Evolutionary conservation across 1,140 invertebrate species (phyloP).

Genomic region (Drosophila arawakana): DNA sequence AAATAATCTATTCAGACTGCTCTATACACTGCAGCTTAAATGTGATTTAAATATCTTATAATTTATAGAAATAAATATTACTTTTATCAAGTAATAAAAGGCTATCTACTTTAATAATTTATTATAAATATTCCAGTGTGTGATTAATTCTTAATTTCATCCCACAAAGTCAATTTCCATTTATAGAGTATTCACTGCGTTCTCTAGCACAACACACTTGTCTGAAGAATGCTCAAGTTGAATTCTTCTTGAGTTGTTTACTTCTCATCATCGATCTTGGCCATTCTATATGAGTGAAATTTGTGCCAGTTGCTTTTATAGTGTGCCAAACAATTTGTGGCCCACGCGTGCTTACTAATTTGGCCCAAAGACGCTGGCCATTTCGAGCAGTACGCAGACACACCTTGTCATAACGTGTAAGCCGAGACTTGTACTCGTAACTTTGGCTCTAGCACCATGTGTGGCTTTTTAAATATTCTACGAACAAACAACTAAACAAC

Average conservation of each 20-base stretch:
- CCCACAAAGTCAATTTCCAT: not conserved
- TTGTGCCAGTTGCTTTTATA: constrained; percentile 57
- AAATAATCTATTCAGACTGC: not conserved
- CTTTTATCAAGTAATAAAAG: no score
- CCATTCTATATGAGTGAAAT: constrained; percentile 61
- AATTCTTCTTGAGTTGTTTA: not conserved
- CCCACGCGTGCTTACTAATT: constrained; percentile 65
- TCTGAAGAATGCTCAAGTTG: not conserved
- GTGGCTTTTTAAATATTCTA: constrained; percentile 77
- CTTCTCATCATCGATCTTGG: constrained; percentile 1
- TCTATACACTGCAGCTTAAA: not conserved
- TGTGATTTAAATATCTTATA: not conserved
- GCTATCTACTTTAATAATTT: no score
- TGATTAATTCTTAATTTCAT: no score
- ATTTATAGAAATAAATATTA: no score
- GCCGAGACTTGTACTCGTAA: constrained; percentile 1
- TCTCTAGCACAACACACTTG: not conserved
- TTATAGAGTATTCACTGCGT: constrained; percentile 1
- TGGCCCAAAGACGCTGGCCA: constrained; percentile 42
- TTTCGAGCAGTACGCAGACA: constrained; percentile 16
- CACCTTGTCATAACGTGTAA: constrained; percentile 36
- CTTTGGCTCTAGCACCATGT: constrained; percentile 41
- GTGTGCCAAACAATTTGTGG: constrained; percentile 47
- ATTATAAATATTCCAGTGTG: no score
- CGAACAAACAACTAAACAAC: constrained; percentile 61